A percentile compares a stretch with the other conserved stretches of the same genome.
Evolutionary conservation across 2,888 invertebrate genomes (phyloP).

Genomic region (Lepidochitona cinerea): DNA sequence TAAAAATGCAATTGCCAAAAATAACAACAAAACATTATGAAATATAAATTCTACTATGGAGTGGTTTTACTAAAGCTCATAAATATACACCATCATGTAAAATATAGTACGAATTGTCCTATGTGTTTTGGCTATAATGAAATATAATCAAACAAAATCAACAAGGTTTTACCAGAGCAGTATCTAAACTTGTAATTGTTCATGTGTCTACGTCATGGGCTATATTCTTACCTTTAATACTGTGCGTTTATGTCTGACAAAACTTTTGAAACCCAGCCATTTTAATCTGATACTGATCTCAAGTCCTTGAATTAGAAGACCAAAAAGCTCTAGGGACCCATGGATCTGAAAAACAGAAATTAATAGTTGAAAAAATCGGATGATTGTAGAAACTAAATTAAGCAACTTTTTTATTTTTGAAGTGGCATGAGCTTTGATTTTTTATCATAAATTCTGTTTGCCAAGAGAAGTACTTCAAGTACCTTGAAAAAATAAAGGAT

Average conservation of each 20-base stretch:
- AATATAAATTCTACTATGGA: too few relatives aligned
- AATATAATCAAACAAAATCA: too few relatives aligned
- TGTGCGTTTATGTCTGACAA: constrained; percentile 86
- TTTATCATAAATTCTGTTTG: too few relatives aligned
- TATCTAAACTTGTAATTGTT: neutral
- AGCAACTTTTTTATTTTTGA: neutral
- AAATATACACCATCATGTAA: too few relatives aligned
- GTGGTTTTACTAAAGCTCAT: too few relatives aligned
- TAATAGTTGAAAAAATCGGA: neutral
- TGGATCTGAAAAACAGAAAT: constrained; percentile 77
- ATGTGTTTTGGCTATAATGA: too few relatives aligned
- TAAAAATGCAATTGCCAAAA: too few relatives aligned
- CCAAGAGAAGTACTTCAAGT: too few relatives aligned
- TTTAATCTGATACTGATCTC: constrained; percentile 85
- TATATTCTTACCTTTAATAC: constrained; percentile 81
- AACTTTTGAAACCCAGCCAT: constrained; percentile 89
- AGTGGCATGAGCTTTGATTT: too few relatives aligned
- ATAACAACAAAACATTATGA: too few relatives aligned
- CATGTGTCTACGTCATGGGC: neutral
- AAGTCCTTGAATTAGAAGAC: constrained; percentile 82
- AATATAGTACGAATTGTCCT: too few relatives aligned
- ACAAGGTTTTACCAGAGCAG: neutral
- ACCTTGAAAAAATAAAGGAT: too few relatives aligned
- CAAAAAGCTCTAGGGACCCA: constrained; percentile 84
- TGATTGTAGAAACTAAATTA: neutral